These are phyloP conservation scores for Pomatostomus ruficeps DNA, from an alignment of 2,113 vertebrate species.

Conservation along the genomic window DNA sequence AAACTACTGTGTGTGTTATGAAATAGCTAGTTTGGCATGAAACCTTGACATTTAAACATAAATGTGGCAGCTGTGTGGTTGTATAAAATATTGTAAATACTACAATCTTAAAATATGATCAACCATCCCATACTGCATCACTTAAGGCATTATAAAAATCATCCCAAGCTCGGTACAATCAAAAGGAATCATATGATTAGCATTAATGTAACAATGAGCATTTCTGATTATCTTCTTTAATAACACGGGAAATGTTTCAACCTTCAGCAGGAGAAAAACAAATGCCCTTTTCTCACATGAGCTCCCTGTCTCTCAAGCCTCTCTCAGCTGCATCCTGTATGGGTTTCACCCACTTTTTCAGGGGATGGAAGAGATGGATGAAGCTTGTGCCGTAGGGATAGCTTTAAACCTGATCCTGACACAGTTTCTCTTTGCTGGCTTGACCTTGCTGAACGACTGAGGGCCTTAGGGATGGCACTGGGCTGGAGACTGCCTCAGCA, in stretches of 20 bases:
- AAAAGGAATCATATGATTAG: background rate
- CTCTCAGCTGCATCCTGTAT: background rate
- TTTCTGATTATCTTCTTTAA: background rate
- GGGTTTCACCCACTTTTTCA: background rate
- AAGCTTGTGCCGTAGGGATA: constrained; percentile 15
- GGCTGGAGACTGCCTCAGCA: background rate
- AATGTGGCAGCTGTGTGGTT: background rate
- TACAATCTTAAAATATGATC: background rate
- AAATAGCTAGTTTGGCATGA: background rate
- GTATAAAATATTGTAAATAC: background rate
- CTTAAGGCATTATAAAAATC: background rate
- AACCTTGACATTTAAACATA: background rate
- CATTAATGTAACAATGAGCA: background rate
- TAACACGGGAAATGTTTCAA: background rate
- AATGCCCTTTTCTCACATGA: background rate
- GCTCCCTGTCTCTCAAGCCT: background rate
- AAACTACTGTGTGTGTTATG: background rate
- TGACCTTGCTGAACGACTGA: constrained; percentile 23
- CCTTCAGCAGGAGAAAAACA: background rate
- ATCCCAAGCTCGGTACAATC: background rate
- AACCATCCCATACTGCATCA: background rate
- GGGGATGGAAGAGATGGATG: background rate
- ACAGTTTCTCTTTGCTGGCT: constrained; percentile 24
- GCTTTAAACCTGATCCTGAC: constrained; percentile 40
- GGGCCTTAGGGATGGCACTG: background rate